A percentile compares a stretch with the other conserved stretches of the same genome.
Conservation (phyloP, 2,888 invertebrate species). For the Mechanitis messenoides region DNA sequence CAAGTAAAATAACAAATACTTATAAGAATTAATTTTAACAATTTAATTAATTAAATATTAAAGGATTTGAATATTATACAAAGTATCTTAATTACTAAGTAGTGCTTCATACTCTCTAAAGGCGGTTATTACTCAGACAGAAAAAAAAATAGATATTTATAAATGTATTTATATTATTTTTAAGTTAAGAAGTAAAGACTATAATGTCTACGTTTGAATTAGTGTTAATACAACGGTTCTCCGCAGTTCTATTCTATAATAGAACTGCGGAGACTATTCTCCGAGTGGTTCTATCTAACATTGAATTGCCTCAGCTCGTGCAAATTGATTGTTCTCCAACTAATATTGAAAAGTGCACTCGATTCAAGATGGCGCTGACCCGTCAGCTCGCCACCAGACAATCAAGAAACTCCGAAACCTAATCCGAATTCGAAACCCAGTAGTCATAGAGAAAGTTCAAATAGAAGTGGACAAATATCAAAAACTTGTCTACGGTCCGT, state of each 20-base stretch:
- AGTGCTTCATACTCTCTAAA: too few relatives aligned
- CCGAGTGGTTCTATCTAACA: slow-evolving; percentile 9
- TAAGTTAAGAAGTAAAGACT: too few relatives aligned
- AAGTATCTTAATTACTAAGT: too few relatives aligned
- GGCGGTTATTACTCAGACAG: too few relatives aligned
- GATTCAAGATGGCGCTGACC: slow-evolving; percentile 41
- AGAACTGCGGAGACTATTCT: background rate
- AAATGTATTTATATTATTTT: too few relatives aligned
- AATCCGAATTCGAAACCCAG: slow-evolving; percentile 48
- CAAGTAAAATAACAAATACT: too few relatives aligned
- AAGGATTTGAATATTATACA: too few relatives aligned
- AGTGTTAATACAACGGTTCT: too few relatives aligned
- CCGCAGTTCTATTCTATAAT: slow-evolving; percentile 19
- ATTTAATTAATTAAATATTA: too few relatives aligned
- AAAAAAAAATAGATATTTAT: too few relatives aligned
- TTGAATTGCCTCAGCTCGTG: slow-evolving; percentile 24
- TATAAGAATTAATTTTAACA: too few relatives aligned
- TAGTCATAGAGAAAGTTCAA: slow-evolving; percentile 59
- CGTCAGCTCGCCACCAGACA: slow-evolving; percentile 45
- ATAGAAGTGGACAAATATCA: slow-evolving; percentile 33
- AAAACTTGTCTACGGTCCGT: slow-evolving; percentile 15
- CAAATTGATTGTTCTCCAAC: slow-evolving; percentile 38
- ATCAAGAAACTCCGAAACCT: slow-evolving; percentile 43
- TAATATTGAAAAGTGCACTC: slow-evolving; percentile 40
- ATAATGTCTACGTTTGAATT: too few relatives aligned